Base-by-base conservation (phyloP, 2,797 vertebrate genomes). In the Fistularia commersonii region DNA sequence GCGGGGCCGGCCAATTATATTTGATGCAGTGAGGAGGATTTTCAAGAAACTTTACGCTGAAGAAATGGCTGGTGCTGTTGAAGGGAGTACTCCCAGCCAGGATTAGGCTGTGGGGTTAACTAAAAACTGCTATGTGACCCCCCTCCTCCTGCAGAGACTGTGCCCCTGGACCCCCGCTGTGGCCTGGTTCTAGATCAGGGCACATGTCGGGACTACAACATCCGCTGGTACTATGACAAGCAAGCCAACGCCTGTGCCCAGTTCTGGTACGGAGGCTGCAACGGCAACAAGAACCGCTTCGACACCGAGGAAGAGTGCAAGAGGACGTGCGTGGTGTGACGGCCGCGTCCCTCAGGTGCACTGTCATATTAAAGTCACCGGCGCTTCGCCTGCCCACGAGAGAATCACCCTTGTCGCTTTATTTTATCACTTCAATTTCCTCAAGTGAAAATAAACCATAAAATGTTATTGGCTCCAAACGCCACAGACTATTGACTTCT, bases 191-290 rank as follows among this genome's bases (percentile, higher is more conserved):
- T 94, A 73, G 90, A 94, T 51, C 92, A 91, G 85, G 92, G 94
- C 23, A 62, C 91, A 0, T 94, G 92, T 51, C 88, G 91, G 45
- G 88, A 92, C 6, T 94, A 93, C 23, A 85, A 77, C 54, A 93
- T 94, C 81, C 88, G 91, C 69, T 94, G 92, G 92, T 93, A 94
- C 62, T 94, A 93, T 0, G 91, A 94, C 58, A 88, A 85, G 62
- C 90, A 92, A 65, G 91, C 92, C 77, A 94, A 97, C 34, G 89
- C 93, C 1, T 95, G 91, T 23, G 92, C 90, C 38, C 92, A 94
- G 88, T 96, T 95, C 85, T 95, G 93, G 92, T 93, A 90, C 0
- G 89, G 92, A 11, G 90, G 92, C 77, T 95, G 92, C 0, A 46
- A 82, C 0, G 93, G 91, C 65, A 95, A 95, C 58, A 69, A 44